Base-by-base conservation (phyloP, 2,888 invertebrate species). In the Athalia cordata region DNA sequence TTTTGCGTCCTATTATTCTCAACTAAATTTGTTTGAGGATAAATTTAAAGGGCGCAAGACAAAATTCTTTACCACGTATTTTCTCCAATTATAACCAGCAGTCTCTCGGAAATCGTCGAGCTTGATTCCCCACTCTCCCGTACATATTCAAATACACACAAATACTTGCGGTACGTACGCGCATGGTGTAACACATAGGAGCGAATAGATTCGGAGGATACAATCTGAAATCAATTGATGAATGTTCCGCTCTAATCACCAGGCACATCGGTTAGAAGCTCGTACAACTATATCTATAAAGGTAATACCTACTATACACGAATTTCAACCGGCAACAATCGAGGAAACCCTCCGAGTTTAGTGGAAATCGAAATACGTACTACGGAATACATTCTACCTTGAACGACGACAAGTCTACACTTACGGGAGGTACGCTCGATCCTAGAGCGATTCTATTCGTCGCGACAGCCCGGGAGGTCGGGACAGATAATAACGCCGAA, bases 401-500 rank as follows among this genome's bases (percentile, higher is more conserved):
- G 47, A 68, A 55, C 55, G 68, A 68, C 52, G 68, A 29, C 29
- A 29, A 68, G 52, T 68, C 55, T 55, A 4, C n/a, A 68, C 68
- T 68, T 43, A 11, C 7, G 29, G 45, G 13, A 47, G 52, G 43
- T 43, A 68, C 68, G 45, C 55, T 55, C 68, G 68, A 68, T 68
- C 68, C 50, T 29, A 43, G 52, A 29, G 15, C 50, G n/a, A 52
- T 55, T 55, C 68, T 55, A n/a, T 68, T 68, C 55, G 43, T 68
- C 68, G 55, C 52, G 43, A 52, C 13, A 29, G 29, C 29, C 29
- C 29, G 29, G 29, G 29, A 29, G 29, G 29, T 29, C 29, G 29
- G 29, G 29, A 29, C 29, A 29, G 29, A 29, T 29, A 29, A 29
- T 29, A 29, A 29, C 29, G 29, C 29, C 5, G 11, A 66, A 11